Conservation (phyloP, 2,797 vertebrate species). For the Hirundo rustica region DNA sequence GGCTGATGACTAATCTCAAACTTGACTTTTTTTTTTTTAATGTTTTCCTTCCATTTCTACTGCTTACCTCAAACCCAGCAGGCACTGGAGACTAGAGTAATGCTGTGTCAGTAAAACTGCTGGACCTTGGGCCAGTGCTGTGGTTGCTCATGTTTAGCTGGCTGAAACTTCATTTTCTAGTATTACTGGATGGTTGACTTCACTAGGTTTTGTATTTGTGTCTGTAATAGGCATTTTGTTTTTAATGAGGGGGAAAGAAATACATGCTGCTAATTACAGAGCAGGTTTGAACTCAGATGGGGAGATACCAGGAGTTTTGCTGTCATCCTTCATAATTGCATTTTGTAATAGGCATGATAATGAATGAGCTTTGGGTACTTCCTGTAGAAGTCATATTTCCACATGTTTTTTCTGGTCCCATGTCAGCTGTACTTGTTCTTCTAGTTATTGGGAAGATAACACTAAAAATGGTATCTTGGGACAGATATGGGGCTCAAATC, state of each 20-base stretch:
- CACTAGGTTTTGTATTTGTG: neutral
- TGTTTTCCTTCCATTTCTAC: neutral
- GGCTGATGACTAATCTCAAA: neutral
- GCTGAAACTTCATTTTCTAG: neutral
- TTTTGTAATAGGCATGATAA: neutral
- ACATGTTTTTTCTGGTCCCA: rapidly evolving
- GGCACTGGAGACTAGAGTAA: neutral
- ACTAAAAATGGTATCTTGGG: neutral
- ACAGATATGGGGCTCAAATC: neutral
- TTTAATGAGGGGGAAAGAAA: neutral
- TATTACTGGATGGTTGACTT: neutral
- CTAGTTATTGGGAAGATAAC: neutral
- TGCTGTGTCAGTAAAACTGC: neutral
- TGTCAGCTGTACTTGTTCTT: neutral
- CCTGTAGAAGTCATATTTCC: neutral
- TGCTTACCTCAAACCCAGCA: neutral
- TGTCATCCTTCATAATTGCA: neutral
- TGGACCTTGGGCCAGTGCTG: neutral
- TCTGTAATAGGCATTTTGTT: neutral
- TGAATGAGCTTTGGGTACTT: neutral
- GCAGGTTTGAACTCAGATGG: neutral
- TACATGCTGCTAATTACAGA: neutral
- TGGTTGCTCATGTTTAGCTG: neutral
- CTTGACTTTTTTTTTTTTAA: neutral
- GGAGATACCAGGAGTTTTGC: neutral